Percentiles rank a stretch among this genome's conserved stretches.
These are phyloP conservation scores for Apeltes quadracus DNA, from an alignment of 2,113 vertebrate species.

Conservation along the genomic window DNA sequence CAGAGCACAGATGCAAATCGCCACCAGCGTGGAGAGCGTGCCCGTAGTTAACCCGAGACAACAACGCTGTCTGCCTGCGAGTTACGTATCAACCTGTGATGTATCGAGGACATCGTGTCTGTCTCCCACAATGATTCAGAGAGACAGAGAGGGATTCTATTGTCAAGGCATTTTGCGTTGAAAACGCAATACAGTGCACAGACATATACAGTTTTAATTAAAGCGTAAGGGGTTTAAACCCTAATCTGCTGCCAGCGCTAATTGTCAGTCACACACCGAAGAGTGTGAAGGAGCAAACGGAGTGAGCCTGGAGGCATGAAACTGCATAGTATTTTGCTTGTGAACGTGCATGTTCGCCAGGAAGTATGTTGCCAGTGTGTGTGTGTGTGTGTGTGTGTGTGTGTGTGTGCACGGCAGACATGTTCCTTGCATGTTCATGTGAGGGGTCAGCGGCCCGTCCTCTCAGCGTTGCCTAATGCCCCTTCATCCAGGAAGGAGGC, in stretches of 20 bases:
- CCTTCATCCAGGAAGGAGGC: conserved; percentile 82
- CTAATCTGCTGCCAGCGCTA: conserved; percentile 89
- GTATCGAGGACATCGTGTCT: conserved; percentile 12
- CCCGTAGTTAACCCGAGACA: conserved; percentile 56
- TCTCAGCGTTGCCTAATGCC: conserved; percentile 88
- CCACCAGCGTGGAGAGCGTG: conserved; percentile 60
- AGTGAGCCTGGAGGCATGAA: background rate
- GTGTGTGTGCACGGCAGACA: conserved; percentile 33
- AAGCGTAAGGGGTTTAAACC: conserved; percentile 93
- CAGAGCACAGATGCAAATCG: conserved; percentile 92
- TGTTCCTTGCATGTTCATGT: conserved; percentile 75
- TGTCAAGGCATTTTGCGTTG: background rate
- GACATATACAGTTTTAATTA: conserved; percentile 90
- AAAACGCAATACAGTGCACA: conserved; percentile 7
- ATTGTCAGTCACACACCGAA: conserved; percentile 80
- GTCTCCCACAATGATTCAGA: conserved; percentile 18
- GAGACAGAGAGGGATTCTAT: background rate
- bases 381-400: conserved; percentile 2
- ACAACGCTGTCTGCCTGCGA: conserved; percentile 65
- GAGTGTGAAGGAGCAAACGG: conserved; percentile 2
- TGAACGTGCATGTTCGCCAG: conserved; percentile 2
- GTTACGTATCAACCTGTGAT: conserved; percentile 48
- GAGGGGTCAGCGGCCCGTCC: conserved; percentile 87
- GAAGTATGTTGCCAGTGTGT: conserved; percentile 3
- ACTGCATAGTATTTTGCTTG: background rate